Base-by-base conservation (phyloP, 2,888 invertebrate genomes). In the Cryptophagus acutangulus region DNA sequence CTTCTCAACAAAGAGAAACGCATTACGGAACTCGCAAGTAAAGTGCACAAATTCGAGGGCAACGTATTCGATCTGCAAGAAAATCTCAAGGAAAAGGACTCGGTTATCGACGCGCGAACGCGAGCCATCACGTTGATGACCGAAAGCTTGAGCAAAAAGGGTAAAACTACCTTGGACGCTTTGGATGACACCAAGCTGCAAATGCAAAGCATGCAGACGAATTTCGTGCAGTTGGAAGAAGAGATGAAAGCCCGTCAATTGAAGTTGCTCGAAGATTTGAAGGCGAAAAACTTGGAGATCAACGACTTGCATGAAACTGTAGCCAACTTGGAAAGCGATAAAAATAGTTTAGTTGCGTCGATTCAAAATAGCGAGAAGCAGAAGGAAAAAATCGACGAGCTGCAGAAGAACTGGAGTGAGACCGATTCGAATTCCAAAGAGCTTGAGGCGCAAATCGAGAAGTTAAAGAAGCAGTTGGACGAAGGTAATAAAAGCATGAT, bases 51-150 rank as follows among this genome's bases (percentile, higher is more conserved):
- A 55, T 72, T 87, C 63, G 88, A 90, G 67, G 78, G 80, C 5
- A 77, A 76, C 45, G 78, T 91, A 33, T 67, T 91, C 48, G 92
- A 93, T 65, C 72, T 87, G 35, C 86, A 89, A 68, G 91, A 90
- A 63, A 82, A 81, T 67, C 72, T 89, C 2, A 81, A 79, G 59
- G 87, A 89, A 68, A 86, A 89, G 65, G 87, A 88, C 68, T 82
- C 84, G 58, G 84, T 90, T 36, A 84, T 90, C 58, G 82, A 84
- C 66, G 82, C 87, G 3, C 77, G 87, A 63, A 87, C 87, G 55
- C 81, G 81, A 70, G 87, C 90, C 17, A 78, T 83, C 29, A 80
- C 83, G 12, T 71, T 87, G 30, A 81, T 87, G 77, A 80, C 84
- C 3, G 85, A 84, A 53, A 83, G 79, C 66, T 71, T 86, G 41